These are phyloP conservation scores for Hololepta plana DNA, from an alignment of 2,888 invertebrate genomes.

Conservation along the genomic window DNA sequence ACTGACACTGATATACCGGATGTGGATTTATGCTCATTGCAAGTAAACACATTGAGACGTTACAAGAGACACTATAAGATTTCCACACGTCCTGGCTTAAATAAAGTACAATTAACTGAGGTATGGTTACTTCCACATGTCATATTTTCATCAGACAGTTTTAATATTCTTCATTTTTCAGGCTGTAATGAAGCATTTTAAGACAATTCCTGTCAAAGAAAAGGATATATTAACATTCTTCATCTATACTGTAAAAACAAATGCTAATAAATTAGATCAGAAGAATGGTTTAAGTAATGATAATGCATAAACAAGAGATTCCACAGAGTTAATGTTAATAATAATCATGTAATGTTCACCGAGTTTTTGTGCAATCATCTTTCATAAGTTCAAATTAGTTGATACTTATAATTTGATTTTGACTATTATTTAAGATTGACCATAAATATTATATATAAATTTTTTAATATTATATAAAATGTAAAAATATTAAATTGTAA, in stretches of 20 bases:
- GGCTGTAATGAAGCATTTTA: slow-evolving; percentile 90
- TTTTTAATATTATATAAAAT: neutral
- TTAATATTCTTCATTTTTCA: slow-evolving; percentile 33
- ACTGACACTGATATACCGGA: slow-evolving; percentile 84
- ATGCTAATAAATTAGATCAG: slow-evolving; percentile 73
- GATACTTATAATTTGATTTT: neutral
- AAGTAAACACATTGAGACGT: slow-evolving; percentile 81
- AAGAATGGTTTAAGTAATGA: slow-evolving; percentile 59
- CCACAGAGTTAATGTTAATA: too few relatives aligned
- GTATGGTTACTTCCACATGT: too few relatives aligned
- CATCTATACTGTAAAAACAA: slow-evolving; percentile 90
- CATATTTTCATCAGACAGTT: too few relatives aligned
- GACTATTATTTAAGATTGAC: neutral
- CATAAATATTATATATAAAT: neutral
- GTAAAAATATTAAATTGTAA: slow-evolving; percentile 1
- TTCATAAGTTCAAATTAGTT: too few relatives aligned
- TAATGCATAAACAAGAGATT: slow-evolving; percentile 27
- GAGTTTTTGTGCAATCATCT: too few relatives aligned
- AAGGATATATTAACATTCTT: slow-evolving; percentile 90
- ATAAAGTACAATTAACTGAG: slow-evolving; percentile 91
- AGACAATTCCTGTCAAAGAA: slow-evolving; percentile 84
- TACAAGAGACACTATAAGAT: slow-evolving; percentile 92
- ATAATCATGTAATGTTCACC: too few relatives aligned
- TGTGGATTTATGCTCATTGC: slow-evolving; percentile 83
- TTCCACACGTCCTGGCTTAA: slow-evolving; percentile 75